Conservation (phyloP, 2,888 invertebrate genomes). For the Argynnis bischoffii region DNA sequence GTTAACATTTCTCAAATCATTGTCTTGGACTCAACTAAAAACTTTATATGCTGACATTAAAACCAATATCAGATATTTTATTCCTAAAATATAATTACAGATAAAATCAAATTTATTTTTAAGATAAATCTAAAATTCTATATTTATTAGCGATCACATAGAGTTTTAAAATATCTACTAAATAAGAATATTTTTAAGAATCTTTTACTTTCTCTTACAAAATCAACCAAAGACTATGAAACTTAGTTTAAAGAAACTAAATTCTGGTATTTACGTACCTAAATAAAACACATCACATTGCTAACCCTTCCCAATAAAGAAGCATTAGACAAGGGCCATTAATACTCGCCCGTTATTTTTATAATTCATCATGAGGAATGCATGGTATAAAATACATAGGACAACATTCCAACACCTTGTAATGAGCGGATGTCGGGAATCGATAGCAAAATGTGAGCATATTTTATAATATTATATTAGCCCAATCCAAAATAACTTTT, state of each 20-base stretch:
- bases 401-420: conserved; percentile 77
- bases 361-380: conserved; percentile 53
- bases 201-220: too few species aligned
- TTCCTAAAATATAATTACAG: too few species aligned
- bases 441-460: conserved; percentile 75
- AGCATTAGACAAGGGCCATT: conserved; percentile 51
- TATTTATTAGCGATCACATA: too few species aligned
- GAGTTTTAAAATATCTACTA: too few species aligned
- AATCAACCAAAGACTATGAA: neutral
- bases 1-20: too few species aligned
- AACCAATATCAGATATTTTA: too few species aligned
- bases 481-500: conserved; percentile 42
- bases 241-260: neutral
- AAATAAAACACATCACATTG: neutral
- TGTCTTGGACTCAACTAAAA: too few species aligned
- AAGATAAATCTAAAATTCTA: too few species aligned
- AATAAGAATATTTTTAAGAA: too few species aligned
- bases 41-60: too few species aligned
- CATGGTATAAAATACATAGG: conserved; percentile 68
- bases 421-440: conserved; percentile 78
- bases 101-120: too few species aligned
- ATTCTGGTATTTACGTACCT: neutral
- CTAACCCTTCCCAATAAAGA: conserved; percentile 5
- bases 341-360: conserved; percentile 52
- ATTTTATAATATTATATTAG: conserved; percentile 65